Conservation (phyloP, 2,113 vertebrate species). For the Nothocercus nigrocapillus region DNA sequence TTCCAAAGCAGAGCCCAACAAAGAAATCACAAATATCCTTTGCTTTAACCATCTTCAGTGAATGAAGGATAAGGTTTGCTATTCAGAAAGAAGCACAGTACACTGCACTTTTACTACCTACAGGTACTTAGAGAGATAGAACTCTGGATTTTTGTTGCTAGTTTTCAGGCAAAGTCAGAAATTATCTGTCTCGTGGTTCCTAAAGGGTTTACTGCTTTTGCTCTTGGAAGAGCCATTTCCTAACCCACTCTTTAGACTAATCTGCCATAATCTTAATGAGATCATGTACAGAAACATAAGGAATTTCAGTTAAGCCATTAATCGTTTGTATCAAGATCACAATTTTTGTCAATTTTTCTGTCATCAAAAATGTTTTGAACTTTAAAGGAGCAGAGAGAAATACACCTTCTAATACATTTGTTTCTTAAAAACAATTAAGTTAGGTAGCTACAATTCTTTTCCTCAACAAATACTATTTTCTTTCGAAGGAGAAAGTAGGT, state of each 20-base stretch:
- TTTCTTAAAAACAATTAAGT: not conserved
- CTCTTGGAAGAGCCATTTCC: not conserved
- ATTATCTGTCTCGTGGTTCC: not conserved
- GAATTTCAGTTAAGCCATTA: not conserved
- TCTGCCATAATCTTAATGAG: not conserved
- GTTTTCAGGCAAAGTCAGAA: not conserved
- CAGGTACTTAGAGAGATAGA: not conserved
- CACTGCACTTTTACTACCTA: not conserved
- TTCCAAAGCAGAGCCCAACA: not conserved
- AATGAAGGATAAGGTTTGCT: not conserved
- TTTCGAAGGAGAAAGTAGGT: not conserved
- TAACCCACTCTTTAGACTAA: not conserved
- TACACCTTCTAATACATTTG: not conserved
- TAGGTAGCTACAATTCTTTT: not conserved
- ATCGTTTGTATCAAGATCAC: not conserved
- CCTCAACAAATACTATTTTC: not conserved
- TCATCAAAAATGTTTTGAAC: not conserved
- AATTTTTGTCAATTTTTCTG: not conserved
- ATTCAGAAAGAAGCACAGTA: not conserved
- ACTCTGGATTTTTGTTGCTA: not conserved
- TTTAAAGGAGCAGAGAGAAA: not conserved
- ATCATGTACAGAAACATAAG: not conserved
- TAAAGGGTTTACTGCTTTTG: not conserved
- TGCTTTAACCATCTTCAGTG: not conserved
- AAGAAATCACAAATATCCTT: not conserved